Base-by-base conservation (phyloP, 1,140 invertebrate species). In the Heterodera carotae region DNA sequence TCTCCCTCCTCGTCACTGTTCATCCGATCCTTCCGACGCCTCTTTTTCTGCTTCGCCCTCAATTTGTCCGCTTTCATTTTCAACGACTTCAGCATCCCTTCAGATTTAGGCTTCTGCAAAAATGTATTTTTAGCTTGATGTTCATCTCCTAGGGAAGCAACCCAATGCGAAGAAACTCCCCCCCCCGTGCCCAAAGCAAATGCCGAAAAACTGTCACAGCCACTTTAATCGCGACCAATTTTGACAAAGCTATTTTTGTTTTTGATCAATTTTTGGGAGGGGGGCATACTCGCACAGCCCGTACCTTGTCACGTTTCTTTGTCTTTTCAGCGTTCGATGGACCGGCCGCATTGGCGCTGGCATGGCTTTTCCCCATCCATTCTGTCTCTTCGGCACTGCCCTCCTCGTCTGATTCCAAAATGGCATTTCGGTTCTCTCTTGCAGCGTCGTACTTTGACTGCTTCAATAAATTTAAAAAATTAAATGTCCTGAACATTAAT, bases 71-170 rank as follows among this genome's bases (percentile, higher is more conserved):
- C 62, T 27, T 66, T 66, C 27, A 27, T 6, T 31, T 66, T 66
- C 62, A 66, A 29, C 3, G 62, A 10, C 8, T 74, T 74, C 34
- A 60, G 56, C 34, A 36, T 56, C 12, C 56, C 72, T 75, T 62
- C 69, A 27, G 72, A 29, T 74, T 74, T 27, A 7, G 66, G n/a
- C 56, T 74, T 74, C 56, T 66, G 3, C 15, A 62, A 62, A 75
- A 75, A 66, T 18, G 1, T 7, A 27, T 34, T 29, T 66, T 66
- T 66, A 66, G 12, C 31, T 66, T 33, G 10, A 34, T 8, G 12
- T 31, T 29, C 29, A 66, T 25, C n/a, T n/a, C n/a, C n/a, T n/a
- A n/a, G n/a, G n/a, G n/a, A n/a, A n/a, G n/a, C n/a, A n/a, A n/a
- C n/a, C n/a, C n/a, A 62, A 62, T 62, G n/a, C 8, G 3, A 15